Base-by-base conservation (phyloP, 2,888 invertebrate genomes). In the Rotaria macrura region DNA sequence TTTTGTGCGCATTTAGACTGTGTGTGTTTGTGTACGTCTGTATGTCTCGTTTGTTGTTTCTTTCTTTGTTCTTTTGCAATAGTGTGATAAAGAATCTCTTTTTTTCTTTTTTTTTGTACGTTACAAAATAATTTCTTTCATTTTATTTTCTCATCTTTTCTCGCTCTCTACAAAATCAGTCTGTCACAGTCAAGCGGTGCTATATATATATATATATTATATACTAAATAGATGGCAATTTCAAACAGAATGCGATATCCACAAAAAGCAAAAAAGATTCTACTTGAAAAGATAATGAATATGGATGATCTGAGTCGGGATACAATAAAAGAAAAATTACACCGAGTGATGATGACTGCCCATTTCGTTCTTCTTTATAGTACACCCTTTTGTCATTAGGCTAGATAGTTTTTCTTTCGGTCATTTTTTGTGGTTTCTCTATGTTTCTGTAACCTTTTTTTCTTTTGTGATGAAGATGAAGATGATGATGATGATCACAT, bases 401-500 rank as follows among this genome's bases (percentile, higher is more conserved):
- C 34, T 65, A 65, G 65, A 65, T 65, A 65, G 65, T 65, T 34
- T 65, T 65, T 34, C 14, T 65, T 20, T 65, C 20, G 34, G 34
- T 34, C 20, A 34, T 12, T 65, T 29, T 65, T 65, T 20, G 49
- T 49, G 34, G n/a, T 34, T 17, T 65, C 17, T 65, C 9, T 29
- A 29, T 65, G 20, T 49, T 65, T 65, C 65, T 34, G 17, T 65
- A 17, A 34, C 20, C 23, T 25, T 65, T 65, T 65, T 34, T 65
- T 65, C 52, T 65, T 65, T 65, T 65, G 65, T 65, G 65, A 65
- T 65, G 65, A 65, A 25, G 65, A 65, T 65, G 65, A 65, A 25
- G 1, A 14, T 29, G 57, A 57, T 57, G 65, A 65, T 65, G 65
- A 65, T 14, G 65, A 65, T 65, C 12, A 34, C 29, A 6, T 34